Base-by-base conservation (phyloP, 1,140 invertebrate species). In the Drosophila elegans region DNA sequence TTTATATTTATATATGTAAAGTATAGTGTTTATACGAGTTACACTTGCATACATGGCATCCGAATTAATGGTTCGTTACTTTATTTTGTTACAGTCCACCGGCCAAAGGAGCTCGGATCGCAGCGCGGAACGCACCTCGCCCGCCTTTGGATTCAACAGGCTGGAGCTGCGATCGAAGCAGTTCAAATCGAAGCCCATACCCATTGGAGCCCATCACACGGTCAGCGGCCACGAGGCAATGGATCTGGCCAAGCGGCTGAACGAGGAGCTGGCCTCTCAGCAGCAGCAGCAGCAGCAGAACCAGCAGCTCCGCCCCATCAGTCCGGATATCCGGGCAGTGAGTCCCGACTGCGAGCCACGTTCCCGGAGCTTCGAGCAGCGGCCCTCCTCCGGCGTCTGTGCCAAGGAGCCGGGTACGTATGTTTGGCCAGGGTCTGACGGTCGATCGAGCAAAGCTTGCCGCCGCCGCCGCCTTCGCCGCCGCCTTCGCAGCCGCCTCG, bases 201-300 rank as follows among this genome's bases (percentile, higher is more conserved):
- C 95, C 11, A 96, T 96, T 68, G 95, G 95, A 93, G 63, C 91
- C 45, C 94, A 94, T 75, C 95, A 96, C 91, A 96, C 96, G 12
- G 96, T 96, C 13, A 95, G 95, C 63, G 96, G 96, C 0, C 95
- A 96, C 73, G 96, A 96, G 93, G 96, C 96, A n/a, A 95, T 94
- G 53, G 94, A 96, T 66, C 93, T 96, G 83, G 96, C 96, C 21
- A 95, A 96, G 67, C 93, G 95, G 36, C 93, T 96, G 21, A 96
- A 94, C 42, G 95, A 95, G 71, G 95, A 96, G 91, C 92, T 96
- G 27, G 95, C 95, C 13, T 93, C 95, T 55, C 94, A 94, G 86
- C 89, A 91, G 32, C 86, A 90, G 3, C 64, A 90, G 3, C 64
- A 75, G 6, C 76, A 80, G 32, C 56, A 71, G 0, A 63, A 62